phyloP scores from a whole-genome alignment of 2,888 invertebrate species.

The Lasioglossum villosulum region DNA sequence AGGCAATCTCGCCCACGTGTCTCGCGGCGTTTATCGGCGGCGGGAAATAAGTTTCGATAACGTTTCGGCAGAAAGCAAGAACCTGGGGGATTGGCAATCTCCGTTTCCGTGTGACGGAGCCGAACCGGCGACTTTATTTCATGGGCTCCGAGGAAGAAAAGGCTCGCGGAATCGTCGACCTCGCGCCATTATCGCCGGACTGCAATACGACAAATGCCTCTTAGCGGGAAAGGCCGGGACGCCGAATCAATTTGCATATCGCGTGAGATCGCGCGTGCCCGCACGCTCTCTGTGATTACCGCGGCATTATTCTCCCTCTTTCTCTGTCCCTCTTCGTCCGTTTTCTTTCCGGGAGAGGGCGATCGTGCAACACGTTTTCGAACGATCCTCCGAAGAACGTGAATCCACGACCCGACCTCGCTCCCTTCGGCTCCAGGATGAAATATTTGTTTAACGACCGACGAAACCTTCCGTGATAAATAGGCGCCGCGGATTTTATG shows the following conservation, averaged over 20 bases:
- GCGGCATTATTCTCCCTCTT: neutral
- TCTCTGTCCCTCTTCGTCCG: neutral
- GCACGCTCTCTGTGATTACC: constrained; percentile 18
- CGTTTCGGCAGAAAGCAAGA: neutral
- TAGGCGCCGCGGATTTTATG: constrained; percentile 2
- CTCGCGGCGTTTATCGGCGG: neutral
- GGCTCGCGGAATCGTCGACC: constrained; percentile 4
- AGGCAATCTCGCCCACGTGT: neutral
- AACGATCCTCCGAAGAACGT: neutral
- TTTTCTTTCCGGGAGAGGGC: neutral
- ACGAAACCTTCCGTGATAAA: neutral
- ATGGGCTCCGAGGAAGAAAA: neutral
- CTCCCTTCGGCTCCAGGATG: neutral
- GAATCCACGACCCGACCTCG: neutral
- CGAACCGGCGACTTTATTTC: neutral
- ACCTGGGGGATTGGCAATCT: neutral
- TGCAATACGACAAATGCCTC: constrained; percentile 35
- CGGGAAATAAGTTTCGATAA: constrained; percentile 3
- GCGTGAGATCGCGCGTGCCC: constrained; percentile 25
- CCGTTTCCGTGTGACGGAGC: constrained; percentile 4
- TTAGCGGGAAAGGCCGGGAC: constrained; percentile 12
- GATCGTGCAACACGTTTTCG: constrained; percentile 2
- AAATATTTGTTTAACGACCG: constrained; percentile 9
- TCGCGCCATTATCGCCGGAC: constrained; percentile 1
- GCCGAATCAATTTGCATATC: constrained; percentile 51